Conservation (phyloP, 2,888 invertebrate genomes). For the Magallana nippona region DNA sequence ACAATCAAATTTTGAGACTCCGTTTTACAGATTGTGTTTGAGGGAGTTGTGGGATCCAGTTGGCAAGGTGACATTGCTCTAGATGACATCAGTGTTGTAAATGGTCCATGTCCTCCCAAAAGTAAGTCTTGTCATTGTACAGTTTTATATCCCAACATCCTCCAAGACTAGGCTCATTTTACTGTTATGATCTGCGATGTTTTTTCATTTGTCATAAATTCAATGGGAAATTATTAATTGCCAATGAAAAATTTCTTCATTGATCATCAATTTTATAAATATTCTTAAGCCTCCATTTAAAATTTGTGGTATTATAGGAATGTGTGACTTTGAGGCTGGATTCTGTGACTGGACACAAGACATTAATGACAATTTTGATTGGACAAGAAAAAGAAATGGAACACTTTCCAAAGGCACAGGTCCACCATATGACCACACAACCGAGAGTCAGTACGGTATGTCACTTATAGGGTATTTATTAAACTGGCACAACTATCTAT, state of each 20-base stretch:
- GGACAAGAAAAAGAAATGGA: conserved; percentile 66
- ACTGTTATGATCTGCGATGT: not conserved
- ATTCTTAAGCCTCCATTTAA: no score
- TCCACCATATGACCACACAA: conserved; percentile 71
- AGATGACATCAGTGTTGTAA: conserved; percentile 70
- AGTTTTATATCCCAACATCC: not conserved
- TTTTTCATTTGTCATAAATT: not conserved
- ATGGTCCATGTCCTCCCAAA: conserved; percentile 63
- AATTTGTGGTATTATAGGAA: conserved; percentile 43
- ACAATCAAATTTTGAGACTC: not conserved
- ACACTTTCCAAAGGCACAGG: conserved; percentile 63
- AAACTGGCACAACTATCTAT: no score
- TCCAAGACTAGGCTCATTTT: no score
- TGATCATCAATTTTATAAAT: no score
- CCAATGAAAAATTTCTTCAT: no score
- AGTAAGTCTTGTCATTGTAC: conserved; percentile 52
- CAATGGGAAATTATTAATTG: no score
- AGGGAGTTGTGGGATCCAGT: conserved; percentile 73
- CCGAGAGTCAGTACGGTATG: conserved; percentile 63
- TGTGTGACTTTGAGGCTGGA: conserved; percentile 74
- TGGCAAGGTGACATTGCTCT: conserved; percentile 75
- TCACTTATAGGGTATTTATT: not conserved
- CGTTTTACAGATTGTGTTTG: conserved; percentile 71
- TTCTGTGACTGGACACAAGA: conserved; percentile 72
- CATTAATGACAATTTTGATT: conserved; percentile 67